These are phyloP conservation scores for Apostichopus japonicus DNA, from an alignment of 35 echinoderm and acorn worm genomes.

Conservation along the genomic window DNA sequence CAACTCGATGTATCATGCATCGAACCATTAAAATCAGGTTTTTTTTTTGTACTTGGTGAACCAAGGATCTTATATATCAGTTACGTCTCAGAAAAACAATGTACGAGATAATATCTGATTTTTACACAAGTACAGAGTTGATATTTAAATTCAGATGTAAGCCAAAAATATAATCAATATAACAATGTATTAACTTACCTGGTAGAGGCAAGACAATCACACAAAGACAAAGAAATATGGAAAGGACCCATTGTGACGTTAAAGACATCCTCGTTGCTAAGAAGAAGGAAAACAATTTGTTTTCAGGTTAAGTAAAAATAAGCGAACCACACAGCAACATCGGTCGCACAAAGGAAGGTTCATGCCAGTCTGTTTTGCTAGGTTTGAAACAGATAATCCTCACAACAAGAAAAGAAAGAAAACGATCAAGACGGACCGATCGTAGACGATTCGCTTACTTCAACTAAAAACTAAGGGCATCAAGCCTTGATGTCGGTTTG, in stretches of 20 bases:
- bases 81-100: too few relatives aligned
- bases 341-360: background rate
- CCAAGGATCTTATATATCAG: too few relatives aligned
- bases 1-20: too few relatives aligned
- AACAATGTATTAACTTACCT: background rate
- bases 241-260: constrained; percentile 34
- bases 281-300: background rate
- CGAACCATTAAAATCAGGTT: too few relatives aligned
- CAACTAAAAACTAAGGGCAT: background rate
- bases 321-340: background rate
- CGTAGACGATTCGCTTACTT: background rate
- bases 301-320: background rate
- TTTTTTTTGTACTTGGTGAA: too few relatives aligned
- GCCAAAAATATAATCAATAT: too few relatives aligned
- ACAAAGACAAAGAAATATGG: constrained; percentile 16
- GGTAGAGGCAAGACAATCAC: constrained; percentile 29
- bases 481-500: constrained; percentile 34
- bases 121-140: too few relatives aligned
- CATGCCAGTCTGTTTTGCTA: background rate
- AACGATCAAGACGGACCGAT: background rate
- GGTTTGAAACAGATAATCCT: constrained; percentile 20
- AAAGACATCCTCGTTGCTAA: constrained; percentile 26
- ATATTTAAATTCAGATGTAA: too few relatives aligned
- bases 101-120: too few relatives aligned
- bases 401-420: constrained; percentile 1